phyloP scores from a whole-genome alignment of 2,113 vertebrate genomes.

The Pontoporia blainvillei region DNA sequence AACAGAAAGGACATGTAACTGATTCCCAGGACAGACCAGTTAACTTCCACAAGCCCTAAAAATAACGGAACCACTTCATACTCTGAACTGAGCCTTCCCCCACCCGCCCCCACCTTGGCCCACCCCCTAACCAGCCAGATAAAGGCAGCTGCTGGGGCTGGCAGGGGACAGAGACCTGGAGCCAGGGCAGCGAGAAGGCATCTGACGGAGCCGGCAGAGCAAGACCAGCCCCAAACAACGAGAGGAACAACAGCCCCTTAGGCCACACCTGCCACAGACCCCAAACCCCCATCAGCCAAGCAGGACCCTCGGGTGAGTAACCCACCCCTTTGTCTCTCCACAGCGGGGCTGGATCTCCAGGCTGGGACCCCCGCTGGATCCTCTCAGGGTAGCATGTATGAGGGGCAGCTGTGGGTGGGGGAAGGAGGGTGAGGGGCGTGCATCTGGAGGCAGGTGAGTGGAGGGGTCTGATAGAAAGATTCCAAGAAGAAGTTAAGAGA shows the following conservation, averaged over 20 bases:
- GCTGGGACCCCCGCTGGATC: no score
- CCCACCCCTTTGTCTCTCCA: no score
- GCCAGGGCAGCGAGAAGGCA: not conserved
- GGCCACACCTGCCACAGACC: not conserved
- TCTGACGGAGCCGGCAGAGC: not conserved
- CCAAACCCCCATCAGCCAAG: not conserved
- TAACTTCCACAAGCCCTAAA: constrained; percentile 69
- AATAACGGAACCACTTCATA: constrained; percentile 72
- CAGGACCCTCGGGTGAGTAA: not conserved
- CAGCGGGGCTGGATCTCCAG: rapidly evolving
- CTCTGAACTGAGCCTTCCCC: constrained; percentile 55
- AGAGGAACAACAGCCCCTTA: not conserved
- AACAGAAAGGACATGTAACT: constrained; percentile 39
- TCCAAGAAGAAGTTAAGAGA: not conserved
- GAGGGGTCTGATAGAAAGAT: not conserved
- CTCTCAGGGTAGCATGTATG: not conserved
- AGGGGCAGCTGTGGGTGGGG: no score
- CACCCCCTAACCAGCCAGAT: constrained; percentile 45
- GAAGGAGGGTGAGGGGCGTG: not conserved
- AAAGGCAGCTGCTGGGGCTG: constrained; percentile 69
- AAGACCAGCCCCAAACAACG: not conserved
- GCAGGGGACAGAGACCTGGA: constrained; percentile 20
- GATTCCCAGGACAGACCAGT: constrained; percentile 44
- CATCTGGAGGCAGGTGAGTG: not conserved
- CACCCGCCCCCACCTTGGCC: not conserved